phyloP scores from a whole-genome alignment of 2,113 vertebrate genomes.

The Chunga burmeisteri region DNA sequence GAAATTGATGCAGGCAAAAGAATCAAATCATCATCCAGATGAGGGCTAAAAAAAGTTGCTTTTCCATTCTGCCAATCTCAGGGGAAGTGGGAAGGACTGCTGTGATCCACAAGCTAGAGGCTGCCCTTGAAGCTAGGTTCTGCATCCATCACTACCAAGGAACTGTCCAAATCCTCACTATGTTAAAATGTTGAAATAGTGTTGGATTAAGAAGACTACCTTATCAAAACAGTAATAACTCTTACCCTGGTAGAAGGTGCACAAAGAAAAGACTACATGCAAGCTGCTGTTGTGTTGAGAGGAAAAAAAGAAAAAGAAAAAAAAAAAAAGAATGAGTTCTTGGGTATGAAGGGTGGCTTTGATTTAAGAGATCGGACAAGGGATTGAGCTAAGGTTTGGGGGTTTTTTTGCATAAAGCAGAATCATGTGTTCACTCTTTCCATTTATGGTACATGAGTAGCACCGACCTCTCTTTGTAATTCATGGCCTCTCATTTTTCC shows the following conservation, averaged over 20 bases:
- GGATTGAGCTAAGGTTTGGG: background rate
- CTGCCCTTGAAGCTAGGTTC: background rate
- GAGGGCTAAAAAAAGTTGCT: accelerated
- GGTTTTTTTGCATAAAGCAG: background rate
- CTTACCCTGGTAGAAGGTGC: background rate
- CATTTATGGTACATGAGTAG: background rate
- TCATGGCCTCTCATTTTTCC: background rate
- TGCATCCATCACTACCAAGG: too few species aligned
- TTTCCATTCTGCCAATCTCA: background rate
- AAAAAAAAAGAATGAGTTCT: accelerated
- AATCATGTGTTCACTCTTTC: background rate
- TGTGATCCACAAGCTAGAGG: background rate
- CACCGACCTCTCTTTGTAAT: background rate
- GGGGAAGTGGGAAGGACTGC: background rate
- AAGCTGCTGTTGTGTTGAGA: background rate
- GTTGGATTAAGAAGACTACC: background rate
- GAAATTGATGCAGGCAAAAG: background rate
- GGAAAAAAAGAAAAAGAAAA: accelerated
- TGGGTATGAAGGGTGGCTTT: background rate
- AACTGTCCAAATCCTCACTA: background rate
- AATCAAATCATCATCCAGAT: background rate
- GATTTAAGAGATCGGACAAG: background rate
- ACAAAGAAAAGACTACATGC: background rate
- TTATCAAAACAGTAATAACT: background rate
- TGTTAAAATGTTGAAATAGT: background rate